Evolutionary conservation across 1,140 invertebrate genomes (phyloP).

Genomic region (Formica exsecta): DNA sequence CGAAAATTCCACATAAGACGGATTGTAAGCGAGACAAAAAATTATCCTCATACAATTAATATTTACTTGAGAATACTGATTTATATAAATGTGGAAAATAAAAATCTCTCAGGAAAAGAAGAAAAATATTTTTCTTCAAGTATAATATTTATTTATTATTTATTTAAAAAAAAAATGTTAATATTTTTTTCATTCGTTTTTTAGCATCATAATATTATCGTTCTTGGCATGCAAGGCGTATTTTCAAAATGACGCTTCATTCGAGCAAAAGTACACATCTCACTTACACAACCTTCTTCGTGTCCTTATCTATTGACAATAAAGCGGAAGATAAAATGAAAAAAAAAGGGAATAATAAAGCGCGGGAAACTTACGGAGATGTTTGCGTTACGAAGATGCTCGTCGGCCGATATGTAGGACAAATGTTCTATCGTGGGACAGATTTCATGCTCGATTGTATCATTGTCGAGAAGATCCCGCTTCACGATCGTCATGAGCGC

Average conservation of each 20-base stretch:
- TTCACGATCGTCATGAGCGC: conserved; percentile 89
- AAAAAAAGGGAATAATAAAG: conserved; percentile 30
- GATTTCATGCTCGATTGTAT: conserved; percentile 88
- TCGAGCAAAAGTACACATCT: background rate
- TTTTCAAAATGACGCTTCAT: background rate
- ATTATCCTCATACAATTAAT: background rate
- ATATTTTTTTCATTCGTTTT: background rate
- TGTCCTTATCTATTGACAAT: background rate
- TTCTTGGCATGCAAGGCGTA: background rate
- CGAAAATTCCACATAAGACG: background rate
- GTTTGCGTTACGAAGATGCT: conserved; percentile 82
- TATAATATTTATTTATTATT: no score
- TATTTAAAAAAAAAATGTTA: no score
- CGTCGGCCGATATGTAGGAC: conserved; percentile 84
- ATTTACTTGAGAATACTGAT: background rate
- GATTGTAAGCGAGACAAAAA: background rate
- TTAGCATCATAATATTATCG: background rate
- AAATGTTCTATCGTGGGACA: conserved; percentile 86
- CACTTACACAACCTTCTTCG: background rate
- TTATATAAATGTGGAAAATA: background rate
- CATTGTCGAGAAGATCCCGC: conserved; percentile 87
- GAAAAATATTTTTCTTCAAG: no score
- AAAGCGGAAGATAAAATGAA: background rate
- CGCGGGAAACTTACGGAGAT: conserved; percentile 84
- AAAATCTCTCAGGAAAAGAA: background rate